phyloP scores from a whole-genome alignment of 2,113 vertebrate genomes.

The Typhlomys cinereus region DNA sequence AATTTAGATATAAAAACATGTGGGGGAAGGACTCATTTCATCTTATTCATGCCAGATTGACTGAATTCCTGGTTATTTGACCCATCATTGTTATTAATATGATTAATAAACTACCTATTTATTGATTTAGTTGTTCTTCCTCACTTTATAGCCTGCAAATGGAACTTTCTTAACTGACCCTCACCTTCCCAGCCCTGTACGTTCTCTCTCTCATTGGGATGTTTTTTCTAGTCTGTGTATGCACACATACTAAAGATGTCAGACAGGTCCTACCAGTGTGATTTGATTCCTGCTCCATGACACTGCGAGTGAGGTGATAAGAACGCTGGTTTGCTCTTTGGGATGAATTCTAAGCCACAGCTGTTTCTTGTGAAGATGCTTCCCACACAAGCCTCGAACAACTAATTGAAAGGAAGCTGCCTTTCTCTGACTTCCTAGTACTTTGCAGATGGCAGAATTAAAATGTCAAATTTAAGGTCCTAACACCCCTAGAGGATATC shows the following conservation, averaged over 20 bases:
- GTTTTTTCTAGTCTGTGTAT: not conserved
- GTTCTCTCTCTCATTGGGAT: not conserved
- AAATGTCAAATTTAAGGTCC: not conserved
- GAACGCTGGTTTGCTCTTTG: not conserved
- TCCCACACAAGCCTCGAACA: not conserved
- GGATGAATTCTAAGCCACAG: not conserved
- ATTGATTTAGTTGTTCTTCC: constrained; percentile 64
- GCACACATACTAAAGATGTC: not conserved
- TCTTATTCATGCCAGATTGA: constrained; percentile 38
- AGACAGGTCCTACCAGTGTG: constrained; percentile 17
- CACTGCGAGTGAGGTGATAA: not conserved
- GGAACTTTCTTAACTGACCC: constrained; percentile 11
- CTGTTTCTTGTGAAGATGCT: not conserved
- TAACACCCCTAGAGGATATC: not conserved
- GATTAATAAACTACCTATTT: constrained; percentile 74
- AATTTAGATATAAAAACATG: constrained; percentile 58
- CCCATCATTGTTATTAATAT: constrained; percentile 55
- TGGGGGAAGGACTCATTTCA: not conserved
- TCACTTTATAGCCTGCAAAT: constrained; percentile 50
- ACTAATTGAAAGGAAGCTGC: not conserved
- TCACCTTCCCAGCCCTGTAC: not conserved
- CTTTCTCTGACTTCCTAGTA: not conserved
- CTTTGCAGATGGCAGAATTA: not conserved
- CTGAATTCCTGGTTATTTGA: constrained; percentile 60
- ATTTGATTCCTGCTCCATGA: constrained; percentile 21